Evolutionary conservation across 1,140 invertebrate species (phyloP), one percentile per base, ranked within the genome.

Genomic region (Polypedilum vanderplanki): DNA sequence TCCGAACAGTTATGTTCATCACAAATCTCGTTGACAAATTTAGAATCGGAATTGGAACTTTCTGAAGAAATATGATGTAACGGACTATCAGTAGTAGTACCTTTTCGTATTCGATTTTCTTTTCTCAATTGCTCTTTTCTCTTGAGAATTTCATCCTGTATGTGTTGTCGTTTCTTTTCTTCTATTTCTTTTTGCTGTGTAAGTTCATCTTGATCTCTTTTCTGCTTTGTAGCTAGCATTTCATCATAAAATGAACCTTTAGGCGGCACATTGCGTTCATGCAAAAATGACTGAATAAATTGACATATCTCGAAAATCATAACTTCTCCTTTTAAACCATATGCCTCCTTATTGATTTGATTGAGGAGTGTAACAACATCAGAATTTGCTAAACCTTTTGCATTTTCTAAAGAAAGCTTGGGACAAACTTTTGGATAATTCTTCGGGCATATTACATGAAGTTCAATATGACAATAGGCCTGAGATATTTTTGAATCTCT

Each of bases 231-330:
- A 12, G 84, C 85, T 4, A 93, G 80, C 92, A 95, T 94, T 82
- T 94, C 90, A 76, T 94, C 92, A 80, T 93, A 93, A 82, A 93
- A 93, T 64, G 91, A 93, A 75, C 88, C 86, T 76, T 86, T 87
- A 1, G 87, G 87, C 18, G 91, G 90, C 79, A 90, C 90, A 79
- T 93, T 93, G 79, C 93, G 85, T 18, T 86, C 79, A 77, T 90
- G 86, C 2, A 95, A 83, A 81, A 90, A 93, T 0, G 77, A 85
- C 80, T 89, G 84, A 1, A 91, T 87, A 78, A 88, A 83, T 78
- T 91, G 87, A 15, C 88, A 86, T 17, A 95, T 79, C 76, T 93
- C 88, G 80, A 89, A 91, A 70, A 95, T 89, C 88, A 93, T 91
- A 33, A 90, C 91, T 84, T 91, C 88, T 12, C 92, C 92, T 73